phyloP scores from a whole-genome alignment of 1,140 invertebrate species.

The Pomacea maculata region DNA sequence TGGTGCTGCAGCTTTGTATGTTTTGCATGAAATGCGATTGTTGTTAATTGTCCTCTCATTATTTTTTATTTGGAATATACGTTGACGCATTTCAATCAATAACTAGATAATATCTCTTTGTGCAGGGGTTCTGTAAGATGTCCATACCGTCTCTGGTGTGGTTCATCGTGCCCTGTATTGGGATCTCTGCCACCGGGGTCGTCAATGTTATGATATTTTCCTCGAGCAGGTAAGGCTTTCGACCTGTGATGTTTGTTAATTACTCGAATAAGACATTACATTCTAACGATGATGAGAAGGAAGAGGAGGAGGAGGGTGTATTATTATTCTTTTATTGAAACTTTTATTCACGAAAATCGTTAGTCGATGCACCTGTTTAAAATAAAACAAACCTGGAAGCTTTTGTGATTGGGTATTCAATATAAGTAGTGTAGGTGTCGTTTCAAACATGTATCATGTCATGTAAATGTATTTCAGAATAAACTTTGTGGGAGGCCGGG shows the following conservation, averaged over 20 bases:
- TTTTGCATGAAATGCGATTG: too few species aligned
- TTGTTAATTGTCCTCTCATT: too few species aligned
- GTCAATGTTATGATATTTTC: conserved; percentile 31
- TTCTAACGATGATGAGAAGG: too few species aligned
- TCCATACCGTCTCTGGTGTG: conserved; percentile 19
- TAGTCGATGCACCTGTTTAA: not conserved
- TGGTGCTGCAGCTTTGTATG: too few species aligned
- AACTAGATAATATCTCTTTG: not conserved
- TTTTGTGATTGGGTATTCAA: not conserved
- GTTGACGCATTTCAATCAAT: too few species aligned
- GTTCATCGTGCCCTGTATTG: conserved; percentile 28
- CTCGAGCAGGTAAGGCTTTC: conserved; percentile 25
- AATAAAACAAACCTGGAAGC: not conserved
- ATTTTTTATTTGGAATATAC: too few species aligned
- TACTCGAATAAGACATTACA: not conserved
- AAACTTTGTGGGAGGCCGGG: conserved; percentile 27
- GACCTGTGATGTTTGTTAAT: not conserved
- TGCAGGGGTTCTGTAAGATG: conserved; percentile 27
- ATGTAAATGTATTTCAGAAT: conserved; percentile 17
- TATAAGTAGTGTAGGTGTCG: not conserved
- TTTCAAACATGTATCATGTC: not conserved
- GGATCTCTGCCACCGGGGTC: conserved; percentile 27
- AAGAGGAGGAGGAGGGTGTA: too few species aligned
- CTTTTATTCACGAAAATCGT: not conserved
- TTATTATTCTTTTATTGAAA: not conserved